These are phyloP conservation scores for Icerya purchasi DNA, from an alignment of 2,888 invertebrate genomes.

Conservation along the genomic window DNA sequence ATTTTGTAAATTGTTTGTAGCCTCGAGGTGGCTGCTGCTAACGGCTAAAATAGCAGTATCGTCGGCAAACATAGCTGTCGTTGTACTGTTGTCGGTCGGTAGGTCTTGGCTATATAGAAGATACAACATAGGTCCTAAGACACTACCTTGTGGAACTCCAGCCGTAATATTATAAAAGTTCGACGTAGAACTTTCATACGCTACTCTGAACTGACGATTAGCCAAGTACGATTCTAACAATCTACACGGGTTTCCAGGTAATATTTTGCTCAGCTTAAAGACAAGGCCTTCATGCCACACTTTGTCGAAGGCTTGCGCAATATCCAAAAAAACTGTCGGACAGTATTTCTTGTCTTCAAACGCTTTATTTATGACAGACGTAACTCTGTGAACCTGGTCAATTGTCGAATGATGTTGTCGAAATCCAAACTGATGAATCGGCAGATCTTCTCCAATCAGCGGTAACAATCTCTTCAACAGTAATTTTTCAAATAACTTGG, in stretches of 20 bases:
- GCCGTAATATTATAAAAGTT: not conserved
- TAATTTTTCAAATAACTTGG: not conserved
- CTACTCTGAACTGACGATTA: not conserved
- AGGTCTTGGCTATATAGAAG: not conserved
- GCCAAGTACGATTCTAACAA: not conserved
- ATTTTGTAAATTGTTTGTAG: too few relatives aligned
- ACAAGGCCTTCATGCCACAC: not conserved
- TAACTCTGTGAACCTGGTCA: too few relatives aligned
- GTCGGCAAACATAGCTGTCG: not conserved
- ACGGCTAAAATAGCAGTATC: not conserved
- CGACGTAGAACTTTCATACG: not conserved
- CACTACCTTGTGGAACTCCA: not conserved
- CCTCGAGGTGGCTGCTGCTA: too few relatives aligned
- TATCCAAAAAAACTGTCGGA: not conserved
- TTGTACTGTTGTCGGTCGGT: not conserved
- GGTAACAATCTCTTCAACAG: too few relatives aligned
- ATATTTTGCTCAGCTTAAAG: too few relatives aligned
- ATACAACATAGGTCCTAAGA: not conserved
- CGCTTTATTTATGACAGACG: too few relatives aligned
- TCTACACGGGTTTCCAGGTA: not conserved
- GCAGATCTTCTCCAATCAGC: too few relatives aligned
- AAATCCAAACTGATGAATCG: too few relatives aligned
- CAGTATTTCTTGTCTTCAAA: too few relatives aligned
- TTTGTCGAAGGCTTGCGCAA: not conserved
- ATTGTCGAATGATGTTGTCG: too few relatives aligned